Percentiles rank a stretch among this genome's conserved stretches.
These are phyloP conservation scores for Coremacera marginata DNA, from an alignment of 2,888 invertebrate species.

Conservation along the genomic window DNA sequence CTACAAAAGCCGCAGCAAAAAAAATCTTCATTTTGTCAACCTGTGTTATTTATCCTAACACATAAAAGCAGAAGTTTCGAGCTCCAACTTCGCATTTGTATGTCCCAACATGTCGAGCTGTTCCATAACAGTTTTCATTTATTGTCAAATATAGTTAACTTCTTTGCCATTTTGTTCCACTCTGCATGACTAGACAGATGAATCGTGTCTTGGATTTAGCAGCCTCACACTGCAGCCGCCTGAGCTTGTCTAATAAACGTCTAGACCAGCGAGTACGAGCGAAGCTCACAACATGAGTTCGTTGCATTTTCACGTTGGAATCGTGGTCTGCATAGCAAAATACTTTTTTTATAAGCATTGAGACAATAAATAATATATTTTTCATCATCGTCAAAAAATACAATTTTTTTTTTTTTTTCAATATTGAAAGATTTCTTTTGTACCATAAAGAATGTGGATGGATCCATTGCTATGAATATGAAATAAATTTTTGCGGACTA, in stretches of 20 bases:
- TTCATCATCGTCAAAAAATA: not conserved
- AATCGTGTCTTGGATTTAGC: constrained; percentile 32
- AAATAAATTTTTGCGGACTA: not conserved
- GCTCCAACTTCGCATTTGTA: no score
- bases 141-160: constrained; percentile 56
- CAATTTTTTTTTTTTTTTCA: not conserved
- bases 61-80: no score
- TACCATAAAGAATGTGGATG: not conserved
- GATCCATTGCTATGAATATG: not conserved
- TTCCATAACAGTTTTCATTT: constrained; percentile 59
- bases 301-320: constrained; percentile 27
- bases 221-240: not conserved
- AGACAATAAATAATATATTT: not conserved
- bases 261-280: constrained; percentile 52
- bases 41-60: no score
- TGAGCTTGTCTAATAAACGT: constrained; percentile 61
- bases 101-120: constrained; percentile 5
- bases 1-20: no score
- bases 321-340: constrained; percentile 23
- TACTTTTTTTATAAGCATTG: not conserved
- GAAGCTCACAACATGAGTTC: constrained; percentile 4
- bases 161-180: constrained; percentile 9
- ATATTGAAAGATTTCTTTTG: constrained; percentile 7
- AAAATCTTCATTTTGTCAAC: no score
- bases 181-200: constrained; percentile 38